Base-by-base conservation (phyloP, 2,797 vertebrate species). In the Megaceryle alcyon region DNA sequence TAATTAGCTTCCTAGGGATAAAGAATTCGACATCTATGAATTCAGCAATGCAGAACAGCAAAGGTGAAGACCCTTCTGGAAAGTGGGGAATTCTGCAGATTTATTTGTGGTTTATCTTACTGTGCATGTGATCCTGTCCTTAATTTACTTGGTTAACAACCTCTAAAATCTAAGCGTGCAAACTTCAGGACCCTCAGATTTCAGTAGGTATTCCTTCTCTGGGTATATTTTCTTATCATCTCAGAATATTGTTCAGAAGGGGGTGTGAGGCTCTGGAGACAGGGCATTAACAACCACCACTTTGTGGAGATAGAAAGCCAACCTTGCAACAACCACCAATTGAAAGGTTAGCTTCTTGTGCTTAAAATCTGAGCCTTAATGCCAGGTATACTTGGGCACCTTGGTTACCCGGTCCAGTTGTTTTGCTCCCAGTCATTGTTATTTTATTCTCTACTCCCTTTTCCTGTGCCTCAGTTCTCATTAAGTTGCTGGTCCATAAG, bases 1-100 rank as follows among this genome's bases (percentile, higher is more conserved):
- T 97, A 95, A 97, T 97, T 95, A 96, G 96, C 90, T 88, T 96
- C 86, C 80, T 86, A 95, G 88, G 93, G 94, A 91, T 93, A 91
- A 90, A 87, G 77, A 93, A 94, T 94, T 82, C 5, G 35, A 85
- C 92, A 93, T 94, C 87, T 92, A 75, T 93, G 94, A 96, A 96
- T 97, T 93, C 92, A 94, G 81, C 90, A 94, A 86, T 70, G 78
- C 94, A 91, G 88, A 90, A 84, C 82, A 83, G 77, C 43, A 63
- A 78, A 96, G 94, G 94, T 92, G 90, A 96, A 91, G 93, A 90
- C 91, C 88, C 75, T 84, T 92, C 43, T 75, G 53, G 56, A 79
- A 66, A 72, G 22, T 43, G 63, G 82, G 73, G 82, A 94, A 31
- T 95, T 93, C 33, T 94, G 80, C 76, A 82, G 86, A 84, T 92